Conservation (phyloP, 2,113 vertebrate genomes). For the Sturnus vulgaris region DNA sequence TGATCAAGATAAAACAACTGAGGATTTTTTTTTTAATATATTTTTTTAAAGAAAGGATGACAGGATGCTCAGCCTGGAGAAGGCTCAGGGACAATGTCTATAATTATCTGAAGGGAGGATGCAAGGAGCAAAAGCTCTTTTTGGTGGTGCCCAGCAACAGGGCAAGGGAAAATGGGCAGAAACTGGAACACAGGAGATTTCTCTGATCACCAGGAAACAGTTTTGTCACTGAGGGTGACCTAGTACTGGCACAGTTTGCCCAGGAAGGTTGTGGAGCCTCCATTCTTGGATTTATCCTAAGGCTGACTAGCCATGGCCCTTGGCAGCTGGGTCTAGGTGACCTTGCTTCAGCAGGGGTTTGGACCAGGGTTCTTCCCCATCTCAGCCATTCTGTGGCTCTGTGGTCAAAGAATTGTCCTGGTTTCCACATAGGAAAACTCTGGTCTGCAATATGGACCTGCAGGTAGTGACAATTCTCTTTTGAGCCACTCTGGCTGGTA, state of each 20-base stretch:
- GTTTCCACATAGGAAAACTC: neutral
- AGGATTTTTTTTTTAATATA: neutral
- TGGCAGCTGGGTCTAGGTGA: neutral
- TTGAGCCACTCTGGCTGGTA: neutral
- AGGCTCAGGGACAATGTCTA: neutral
- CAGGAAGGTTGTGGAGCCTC: neutral
- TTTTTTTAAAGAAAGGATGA: neutral
- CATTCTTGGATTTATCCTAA: neutral
- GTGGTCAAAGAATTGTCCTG: neutral
- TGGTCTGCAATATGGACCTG: neutral
- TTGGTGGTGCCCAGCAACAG: neutral
- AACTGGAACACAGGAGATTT: neutral
- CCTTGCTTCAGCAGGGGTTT: neutral
- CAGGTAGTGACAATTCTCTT: neutral
- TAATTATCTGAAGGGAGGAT: neutral
- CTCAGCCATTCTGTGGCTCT: neutral
- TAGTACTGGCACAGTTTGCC: neutral
- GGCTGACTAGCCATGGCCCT: fast-evolving
- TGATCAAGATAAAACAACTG: neutral
- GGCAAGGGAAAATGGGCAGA: neutral
- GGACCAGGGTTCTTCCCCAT: neutral
- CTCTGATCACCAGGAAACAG: neutral
- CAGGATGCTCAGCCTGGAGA: neutral
- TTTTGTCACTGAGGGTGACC: neutral
- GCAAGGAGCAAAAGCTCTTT: neutral